These are phyloP conservation scores for Geotrupes spiniger DNA, from an alignment of 2,888 invertebrate species.

Conservation along the genomic window DNA sequence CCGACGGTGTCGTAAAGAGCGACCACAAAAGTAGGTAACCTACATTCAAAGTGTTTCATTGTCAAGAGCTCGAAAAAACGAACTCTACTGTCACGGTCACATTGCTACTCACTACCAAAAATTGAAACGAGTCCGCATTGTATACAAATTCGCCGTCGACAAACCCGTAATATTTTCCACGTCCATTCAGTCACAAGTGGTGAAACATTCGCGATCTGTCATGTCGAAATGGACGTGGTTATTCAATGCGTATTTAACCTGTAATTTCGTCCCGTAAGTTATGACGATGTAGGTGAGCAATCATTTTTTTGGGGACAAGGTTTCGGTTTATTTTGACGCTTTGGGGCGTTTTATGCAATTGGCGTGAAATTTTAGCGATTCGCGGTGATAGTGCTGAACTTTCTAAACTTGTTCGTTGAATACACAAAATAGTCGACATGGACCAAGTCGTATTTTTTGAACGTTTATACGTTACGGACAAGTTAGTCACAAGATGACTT, in stretches of 20 bases:
- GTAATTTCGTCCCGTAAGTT: too few relatives aligned
- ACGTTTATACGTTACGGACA: too few relatives aligned
- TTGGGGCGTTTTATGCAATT: too few relatives aligned
- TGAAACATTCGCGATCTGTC: neutral
- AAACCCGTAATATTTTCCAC: neutral
- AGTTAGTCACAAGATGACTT: too few relatives aligned
- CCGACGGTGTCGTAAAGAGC: conserved; percentile 13
- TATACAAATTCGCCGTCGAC: neutral
- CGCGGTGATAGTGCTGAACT: too few relatives aligned
- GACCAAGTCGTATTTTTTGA: too few relatives aligned
- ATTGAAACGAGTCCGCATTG: neutral
- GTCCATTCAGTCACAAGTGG: neutral
- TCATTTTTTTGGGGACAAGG: conserved; percentile 1
- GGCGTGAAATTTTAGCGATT: too few relatives aligned
- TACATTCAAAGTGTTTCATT: conserved; percentile 13
- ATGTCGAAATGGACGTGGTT: too few relatives aligned
- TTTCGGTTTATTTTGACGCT: neutral
- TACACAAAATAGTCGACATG: too few relatives aligned
- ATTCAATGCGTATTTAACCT: too few relatives aligned
- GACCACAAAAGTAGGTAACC: conserved; percentile 9
- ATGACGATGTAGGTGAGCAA: neutral
- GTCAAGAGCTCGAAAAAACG: conserved; percentile 6
- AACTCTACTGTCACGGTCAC: conserved; percentile 1
- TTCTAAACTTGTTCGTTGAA: too few relatives aligned
- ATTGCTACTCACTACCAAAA: neutral